Evolutionary conservation across 2,797 vertebrate genomes (phyloP).

Genomic region (Tokudaia muenninki): DNA sequence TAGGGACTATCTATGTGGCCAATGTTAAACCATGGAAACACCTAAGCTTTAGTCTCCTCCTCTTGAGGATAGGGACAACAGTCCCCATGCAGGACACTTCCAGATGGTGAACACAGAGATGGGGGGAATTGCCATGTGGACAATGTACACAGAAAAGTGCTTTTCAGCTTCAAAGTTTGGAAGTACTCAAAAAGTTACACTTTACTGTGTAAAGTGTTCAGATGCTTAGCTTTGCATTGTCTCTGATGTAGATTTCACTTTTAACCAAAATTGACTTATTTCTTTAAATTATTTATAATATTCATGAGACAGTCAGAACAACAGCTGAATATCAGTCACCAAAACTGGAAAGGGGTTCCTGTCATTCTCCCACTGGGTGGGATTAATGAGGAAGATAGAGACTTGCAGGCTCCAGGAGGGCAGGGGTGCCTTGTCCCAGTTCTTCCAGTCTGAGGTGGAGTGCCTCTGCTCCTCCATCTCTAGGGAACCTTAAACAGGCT

Average conservation of each 20-base stretch:
- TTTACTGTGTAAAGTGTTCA: background rate
- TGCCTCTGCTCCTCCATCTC: background rate
- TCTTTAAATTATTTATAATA: background rate
- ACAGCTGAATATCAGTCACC: background rate
- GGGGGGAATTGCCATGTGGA: background rate
- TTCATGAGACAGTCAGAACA: background rate
- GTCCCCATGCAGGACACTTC: background rate
- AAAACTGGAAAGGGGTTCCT: background rate
- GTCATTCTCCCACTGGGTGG: background rate
- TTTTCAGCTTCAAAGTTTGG: background rate
- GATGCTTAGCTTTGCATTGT: background rate
- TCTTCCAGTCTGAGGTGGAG: background rate
- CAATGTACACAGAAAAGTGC: background rate
- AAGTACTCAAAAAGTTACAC: background rate
- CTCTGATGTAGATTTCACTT: background rate
- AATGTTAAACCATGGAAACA: background rate
- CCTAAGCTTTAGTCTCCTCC: background rate
- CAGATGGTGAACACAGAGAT: background rate
- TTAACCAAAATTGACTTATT: background rate
- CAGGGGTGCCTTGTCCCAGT: background rate
- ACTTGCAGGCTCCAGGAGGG: background rate
- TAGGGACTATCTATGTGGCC: background rate
- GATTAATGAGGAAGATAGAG: background rate
- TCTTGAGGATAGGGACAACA: background rate
- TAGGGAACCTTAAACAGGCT: background rate